phyloP scores from a whole-genome alignment of 2,797 vertebrate species.

The Myotis vivesi region DNA sequence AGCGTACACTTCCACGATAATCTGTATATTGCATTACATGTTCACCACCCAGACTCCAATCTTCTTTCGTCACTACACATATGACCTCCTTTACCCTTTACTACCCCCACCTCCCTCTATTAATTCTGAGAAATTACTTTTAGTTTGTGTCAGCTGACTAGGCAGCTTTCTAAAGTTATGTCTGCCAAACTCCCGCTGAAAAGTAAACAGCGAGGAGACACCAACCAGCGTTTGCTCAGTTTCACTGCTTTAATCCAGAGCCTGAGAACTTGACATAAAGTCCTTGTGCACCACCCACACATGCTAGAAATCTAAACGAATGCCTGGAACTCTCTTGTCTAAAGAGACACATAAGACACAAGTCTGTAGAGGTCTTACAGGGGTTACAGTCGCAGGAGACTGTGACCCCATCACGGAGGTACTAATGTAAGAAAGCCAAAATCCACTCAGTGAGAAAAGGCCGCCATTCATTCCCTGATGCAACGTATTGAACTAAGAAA shows the following conservation, averaged over 20 bases:
- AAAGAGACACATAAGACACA: background rate
- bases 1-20: fast-evolving
- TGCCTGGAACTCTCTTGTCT: background rate
- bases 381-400: background rate
- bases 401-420: background rate
- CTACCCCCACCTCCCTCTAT: background rate
- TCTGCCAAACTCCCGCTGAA: background rate
- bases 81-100: background rate
- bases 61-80: fast-evolving
- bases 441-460: background rate
- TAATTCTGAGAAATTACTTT: background rate
- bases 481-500: background rate
- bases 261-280: background rate
- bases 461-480: background rate
- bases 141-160: background rate
- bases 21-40: background rate
- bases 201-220: background rate
- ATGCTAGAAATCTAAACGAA: background rate
- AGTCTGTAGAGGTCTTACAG: background rate
- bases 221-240: background rate
- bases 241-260: background rate
- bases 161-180: background rate
- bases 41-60: background rate
- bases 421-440: background rate
- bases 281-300: background rate